Evolutionary conservation across 2,797 vertebrate genomes (phyloP).

Genomic region (Myiotriccus ornatus): DNA sequence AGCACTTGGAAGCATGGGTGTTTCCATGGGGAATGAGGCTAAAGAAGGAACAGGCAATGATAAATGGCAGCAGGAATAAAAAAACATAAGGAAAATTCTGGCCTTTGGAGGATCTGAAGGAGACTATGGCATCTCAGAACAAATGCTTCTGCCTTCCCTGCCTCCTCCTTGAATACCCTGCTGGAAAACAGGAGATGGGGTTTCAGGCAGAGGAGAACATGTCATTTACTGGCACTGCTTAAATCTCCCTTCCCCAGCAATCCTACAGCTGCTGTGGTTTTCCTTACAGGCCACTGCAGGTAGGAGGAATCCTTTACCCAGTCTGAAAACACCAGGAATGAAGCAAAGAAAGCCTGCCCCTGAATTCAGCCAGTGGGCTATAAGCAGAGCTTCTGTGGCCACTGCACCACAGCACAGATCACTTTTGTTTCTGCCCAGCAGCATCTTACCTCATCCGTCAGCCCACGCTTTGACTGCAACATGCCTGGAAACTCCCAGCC

Average conservation of each 20-base stretch:
- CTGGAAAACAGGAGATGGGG: neutral
- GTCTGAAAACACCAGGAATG: neutral
- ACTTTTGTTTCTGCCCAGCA: neutral
- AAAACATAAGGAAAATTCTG: neutral
- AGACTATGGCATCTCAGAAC: neutral
- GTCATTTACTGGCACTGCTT: neutral
- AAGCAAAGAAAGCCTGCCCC: neutral
- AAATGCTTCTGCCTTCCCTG: neutral
- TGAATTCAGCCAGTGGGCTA: neutral
- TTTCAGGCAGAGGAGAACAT: neutral
- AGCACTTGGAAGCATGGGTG: neutral
- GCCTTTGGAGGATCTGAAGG: neutral
- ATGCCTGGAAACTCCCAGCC: neutral
- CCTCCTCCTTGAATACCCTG: neutral
- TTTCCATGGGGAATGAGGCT: neutral
- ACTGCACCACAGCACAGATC: neutral
- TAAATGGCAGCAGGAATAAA: neutral
- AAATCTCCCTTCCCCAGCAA: neutral
- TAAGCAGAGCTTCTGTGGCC: neutral
- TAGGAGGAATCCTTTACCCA: neutral
- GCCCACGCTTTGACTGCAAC: neutral
- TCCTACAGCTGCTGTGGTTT: neutral
- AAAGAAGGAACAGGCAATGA: neutral
- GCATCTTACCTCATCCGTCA: slow-evolving; percentile 21
- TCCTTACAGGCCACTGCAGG: neutral